Conservation (phyloP, 2,888 invertebrate species). For the Noctua comes region DNA sequence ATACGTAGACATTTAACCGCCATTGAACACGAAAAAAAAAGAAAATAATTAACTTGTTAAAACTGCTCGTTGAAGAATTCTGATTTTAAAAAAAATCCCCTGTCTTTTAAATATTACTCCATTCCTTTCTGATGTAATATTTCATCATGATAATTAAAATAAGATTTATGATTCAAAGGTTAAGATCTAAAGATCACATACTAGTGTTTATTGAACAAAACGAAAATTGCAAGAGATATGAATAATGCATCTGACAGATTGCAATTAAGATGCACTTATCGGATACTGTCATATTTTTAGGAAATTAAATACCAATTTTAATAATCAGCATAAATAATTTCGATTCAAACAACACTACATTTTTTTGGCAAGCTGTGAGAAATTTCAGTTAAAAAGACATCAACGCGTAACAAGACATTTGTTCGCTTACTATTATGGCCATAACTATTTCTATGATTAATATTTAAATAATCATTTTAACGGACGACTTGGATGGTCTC, state of each 20-base stretch:
- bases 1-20: slow-evolving; percentile 1
- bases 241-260: not conserved
- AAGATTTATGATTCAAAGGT: not conserved
- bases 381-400: slow-evolving; percentile 63
- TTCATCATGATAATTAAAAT: not conserved
- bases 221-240: not conserved
- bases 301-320: not conserved
- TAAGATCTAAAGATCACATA: not conserved
- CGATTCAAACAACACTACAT: not conserved
- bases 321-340: not conserved
- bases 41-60: slow-evolving; percentile 14
- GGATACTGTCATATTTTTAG: not conserved
- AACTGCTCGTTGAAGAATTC: slow-evolving; percentile 7
- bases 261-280: not conserved
- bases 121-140: slow-evolving; percentile 4
- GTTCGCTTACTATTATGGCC: not conserved
- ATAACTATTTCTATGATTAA: not conserved
- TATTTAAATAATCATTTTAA: not conserved
- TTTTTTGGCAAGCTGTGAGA: not conserved
- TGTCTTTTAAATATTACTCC: slow-evolving; percentile 13
- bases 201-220: not conserved
- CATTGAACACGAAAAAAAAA: too few species aligned
- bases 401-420: slow-evolving; percentile 56
- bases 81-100: not conserved
- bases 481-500: not conserved